Percentiles rank a stretch among this genome's conserved stretches.
These are phyloP conservation scores for Sylvia atricapilla DNA, from an alignment of 2,113 vertebrate species.

Conservation along the genomic window DNA sequence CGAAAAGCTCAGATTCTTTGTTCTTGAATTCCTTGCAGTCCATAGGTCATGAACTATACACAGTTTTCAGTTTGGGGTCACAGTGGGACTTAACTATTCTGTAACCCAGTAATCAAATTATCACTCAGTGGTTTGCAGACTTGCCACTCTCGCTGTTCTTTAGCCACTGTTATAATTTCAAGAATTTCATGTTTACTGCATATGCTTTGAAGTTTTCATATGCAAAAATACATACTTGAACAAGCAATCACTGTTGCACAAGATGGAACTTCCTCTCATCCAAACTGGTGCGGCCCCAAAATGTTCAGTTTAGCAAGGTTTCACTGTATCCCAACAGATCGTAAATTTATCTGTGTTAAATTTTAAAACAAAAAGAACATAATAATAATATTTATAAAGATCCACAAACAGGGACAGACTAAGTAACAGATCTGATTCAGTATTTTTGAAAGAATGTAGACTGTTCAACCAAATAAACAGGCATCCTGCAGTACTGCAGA, in stretches of 20 bases:
- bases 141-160: neutral
- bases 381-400: neutral
- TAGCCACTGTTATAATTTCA: neutral
- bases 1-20: neutral
- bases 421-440: neutral
- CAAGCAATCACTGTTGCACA: neutral
- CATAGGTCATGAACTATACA: neutral
- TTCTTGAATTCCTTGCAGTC: neutral
- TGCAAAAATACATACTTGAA: neutral
- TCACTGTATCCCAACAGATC: neutral
- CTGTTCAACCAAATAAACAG: neutral
- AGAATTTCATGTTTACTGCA: neutral
- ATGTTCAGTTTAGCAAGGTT: neutral
- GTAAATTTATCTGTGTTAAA: neutral
- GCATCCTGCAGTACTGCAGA: neutral
- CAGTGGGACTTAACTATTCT: neutral
- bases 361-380: neutral
- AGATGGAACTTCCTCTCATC: slow-evolving; percentile 14
- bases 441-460: neutral
- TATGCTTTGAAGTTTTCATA: neutral
- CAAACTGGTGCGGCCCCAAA: neutral
- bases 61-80: neutral
- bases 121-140: slow-evolving; percentile 17
- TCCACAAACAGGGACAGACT: neutral
- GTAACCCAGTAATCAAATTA: slow-evolving; percentile 6